These are phyloP conservation scores for Amphipyra tragopoginis DNA, from an alignment of 2,888 invertebrate species.

Conservation along the genomic window DNA sequence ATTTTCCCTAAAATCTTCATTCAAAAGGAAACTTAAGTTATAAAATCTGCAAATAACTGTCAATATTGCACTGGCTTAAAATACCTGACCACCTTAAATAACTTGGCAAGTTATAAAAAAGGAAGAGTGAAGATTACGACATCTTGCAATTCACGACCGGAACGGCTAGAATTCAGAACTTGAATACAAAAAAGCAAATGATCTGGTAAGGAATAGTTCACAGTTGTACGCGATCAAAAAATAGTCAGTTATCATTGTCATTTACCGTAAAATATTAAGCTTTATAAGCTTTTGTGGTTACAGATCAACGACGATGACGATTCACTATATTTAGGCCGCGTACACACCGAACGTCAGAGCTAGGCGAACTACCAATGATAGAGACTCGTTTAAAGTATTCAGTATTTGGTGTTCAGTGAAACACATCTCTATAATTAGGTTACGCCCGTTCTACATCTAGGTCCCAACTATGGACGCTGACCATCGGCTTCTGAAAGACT, in stretches of 20 bases:
- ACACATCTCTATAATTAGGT: constrained; percentile 2
- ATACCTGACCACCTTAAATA: neutral
- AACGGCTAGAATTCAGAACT: constrained; percentile 14
- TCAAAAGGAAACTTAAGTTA: constrained; percentile 7
- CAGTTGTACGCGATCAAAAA: too few relatives aligned
- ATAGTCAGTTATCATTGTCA: too few relatives aligned
- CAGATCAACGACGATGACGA: too few relatives aligned
- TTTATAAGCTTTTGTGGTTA: neutral
- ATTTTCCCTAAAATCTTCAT: constrained; percentile 8
- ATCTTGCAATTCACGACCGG: constrained; percentile 2
- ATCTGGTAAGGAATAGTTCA: too few relatives aligned
- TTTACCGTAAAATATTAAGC: neutral
- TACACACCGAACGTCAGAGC: neutral
- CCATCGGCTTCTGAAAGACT: too few relatives aligned
- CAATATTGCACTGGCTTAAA: neutral
- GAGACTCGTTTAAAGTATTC: neutral
- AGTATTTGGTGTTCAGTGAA: constrained; percentile 8
- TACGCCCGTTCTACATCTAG: too few relatives aligned
- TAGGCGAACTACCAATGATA: neutral
- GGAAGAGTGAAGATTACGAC: neutral
- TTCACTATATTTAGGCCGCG: neutral
- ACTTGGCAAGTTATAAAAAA: neutral
- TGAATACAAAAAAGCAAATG: too few relatives aligned
- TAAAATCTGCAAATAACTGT: constrained; percentile 1
- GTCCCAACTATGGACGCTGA: too few relatives aligned